These are phyloP conservation scores for Melanargia galathea DNA, from an alignment of 2,888 invertebrate genomes.

Conservation along the genomic window DNA sequence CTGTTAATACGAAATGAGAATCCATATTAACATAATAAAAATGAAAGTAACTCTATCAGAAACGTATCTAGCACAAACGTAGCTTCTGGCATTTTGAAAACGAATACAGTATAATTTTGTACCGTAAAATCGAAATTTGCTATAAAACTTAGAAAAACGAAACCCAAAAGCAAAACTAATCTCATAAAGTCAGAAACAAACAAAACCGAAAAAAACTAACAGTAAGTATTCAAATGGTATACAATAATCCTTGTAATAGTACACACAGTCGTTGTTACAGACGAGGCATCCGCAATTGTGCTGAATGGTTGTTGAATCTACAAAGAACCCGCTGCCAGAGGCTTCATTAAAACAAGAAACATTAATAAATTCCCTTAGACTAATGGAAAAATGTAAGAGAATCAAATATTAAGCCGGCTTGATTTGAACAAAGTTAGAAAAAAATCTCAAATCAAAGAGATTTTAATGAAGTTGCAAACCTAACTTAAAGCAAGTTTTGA, in stretches of 20 bases:
- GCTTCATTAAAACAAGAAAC: conserved; percentile 64
- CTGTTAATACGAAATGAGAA: too few relatives aligned
- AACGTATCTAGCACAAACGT: too few relatives aligned
- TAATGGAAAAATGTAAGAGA: background rate
- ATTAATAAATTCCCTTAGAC: conserved; percentile 54
- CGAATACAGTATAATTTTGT: too few relatives aligned
- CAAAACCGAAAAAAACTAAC: conserved; percentile 13
- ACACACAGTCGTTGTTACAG: conserved; percentile 14
- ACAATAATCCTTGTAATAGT: conserved; percentile 9
- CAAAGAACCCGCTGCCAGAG: conserved; percentile 52
- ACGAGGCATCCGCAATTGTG: conserved; percentile 17
- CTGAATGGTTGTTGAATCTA: conserved; percentile 59
- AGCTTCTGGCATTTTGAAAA: too few relatives aligned
- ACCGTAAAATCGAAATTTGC: background rate
- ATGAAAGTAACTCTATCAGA: too few relatives aligned
- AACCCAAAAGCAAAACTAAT: conserved; percentile 13
- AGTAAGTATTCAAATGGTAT: conserved; percentile 14
- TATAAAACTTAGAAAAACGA: background rate
- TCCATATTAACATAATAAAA: too few relatives aligned
- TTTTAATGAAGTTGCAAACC: too few relatives aligned
- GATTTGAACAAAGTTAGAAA: background rate
- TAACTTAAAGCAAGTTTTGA: too few relatives aligned
- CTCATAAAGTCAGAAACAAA: conserved; percentile 9
- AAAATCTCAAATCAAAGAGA: background rate
- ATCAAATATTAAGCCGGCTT: background rate